Percentiles rank a stretch among this genome's conserved stretches.
Evolutionary conservation across 2,113 vertebrate species (phyloP).

Genomic region (Indri indri): DNA sequence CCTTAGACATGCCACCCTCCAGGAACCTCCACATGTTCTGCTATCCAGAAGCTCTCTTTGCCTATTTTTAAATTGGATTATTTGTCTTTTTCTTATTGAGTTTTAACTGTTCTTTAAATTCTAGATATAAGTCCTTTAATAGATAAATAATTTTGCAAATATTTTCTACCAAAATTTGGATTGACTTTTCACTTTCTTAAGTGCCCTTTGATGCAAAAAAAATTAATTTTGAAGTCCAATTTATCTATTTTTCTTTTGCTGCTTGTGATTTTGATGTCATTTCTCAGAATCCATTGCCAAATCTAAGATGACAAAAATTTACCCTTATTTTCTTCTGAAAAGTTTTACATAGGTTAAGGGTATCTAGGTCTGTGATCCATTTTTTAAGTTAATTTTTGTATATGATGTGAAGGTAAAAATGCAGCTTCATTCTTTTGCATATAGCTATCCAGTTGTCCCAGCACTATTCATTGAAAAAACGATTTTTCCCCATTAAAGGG

Average conservation of each 20-base stretch:
- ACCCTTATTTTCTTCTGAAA: neutral
- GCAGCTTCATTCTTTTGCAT: neutral
- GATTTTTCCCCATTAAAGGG: neutral
- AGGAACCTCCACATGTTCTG: too few relatives aligned
- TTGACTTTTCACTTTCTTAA: neutral
- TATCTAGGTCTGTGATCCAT: neutral
- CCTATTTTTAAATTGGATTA: neutral
- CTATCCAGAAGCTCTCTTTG: neutral
- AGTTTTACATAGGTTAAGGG: neutral
- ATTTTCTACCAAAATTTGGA: neutral
- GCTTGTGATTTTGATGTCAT: neutral
- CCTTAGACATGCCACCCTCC: too few relatives aligned
- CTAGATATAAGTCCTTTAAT: neutral
- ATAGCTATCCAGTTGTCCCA: neutral
- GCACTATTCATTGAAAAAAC: neutral
- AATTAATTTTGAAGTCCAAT: neutral
- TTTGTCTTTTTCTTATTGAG: neutral
- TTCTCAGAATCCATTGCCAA: neutral
- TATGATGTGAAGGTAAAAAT: neutral
- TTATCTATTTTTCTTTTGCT: neutral
- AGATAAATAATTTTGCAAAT: neutral
- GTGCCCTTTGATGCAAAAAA: neutral
- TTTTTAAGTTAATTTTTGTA: neutral
- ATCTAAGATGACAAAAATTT: neutral
- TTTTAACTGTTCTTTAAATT: neutral